Percentiles rank a stretch among this genome's conserved stretches.
phyloP scores from a whole-genome alignment of 2,888 invertebrate species.

The Drosophila nigricruria region DNA sequence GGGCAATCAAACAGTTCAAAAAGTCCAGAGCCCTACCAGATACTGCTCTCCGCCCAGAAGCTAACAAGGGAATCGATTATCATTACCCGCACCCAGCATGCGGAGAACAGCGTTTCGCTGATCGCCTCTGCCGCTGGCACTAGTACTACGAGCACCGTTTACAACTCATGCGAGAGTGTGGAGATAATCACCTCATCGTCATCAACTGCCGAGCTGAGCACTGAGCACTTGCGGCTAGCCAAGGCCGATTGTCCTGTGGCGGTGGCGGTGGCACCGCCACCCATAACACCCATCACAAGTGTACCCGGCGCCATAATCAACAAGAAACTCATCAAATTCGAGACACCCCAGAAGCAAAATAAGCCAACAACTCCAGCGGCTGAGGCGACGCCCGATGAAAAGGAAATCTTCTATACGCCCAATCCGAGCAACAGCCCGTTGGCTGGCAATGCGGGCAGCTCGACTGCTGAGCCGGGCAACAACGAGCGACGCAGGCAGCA shows the following conservation, averaged over 20 bases:
- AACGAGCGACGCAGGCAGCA: slow-evolving; percentile 37
- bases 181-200: slow-evolving; percentile 81
- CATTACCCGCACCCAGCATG: slow-evolving; percentile 67
- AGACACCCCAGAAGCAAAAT: slow-evolving; percentile 74
- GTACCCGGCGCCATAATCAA: slow-evolving; percentile 73
- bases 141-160: slow-evolving; percentile 72
- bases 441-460: neutral
- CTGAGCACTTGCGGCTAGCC: slow-evolving; percentile 37
- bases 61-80: slow-evolving; percentile 82
- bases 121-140: slow-evolving; percentile 23
- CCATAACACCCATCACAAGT: slow-evolving; percentile 79
- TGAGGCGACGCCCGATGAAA: slow-evolving; percentile 33
- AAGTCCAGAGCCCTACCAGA: slow-evolving; percentile 44
- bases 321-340: slow-evolving; percentile 83
- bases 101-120: slow-evolving; percentile 27
- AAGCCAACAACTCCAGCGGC: slow-evolving; percentile 16
- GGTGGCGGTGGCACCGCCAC: slow-evolving; percentile 22
- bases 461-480: neutral
- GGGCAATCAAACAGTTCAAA: neutral
- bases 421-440: slow-evolving; percentile 39
- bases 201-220: slow-evolving; percentile 70
- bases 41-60: slow-evolving; percentile 81
- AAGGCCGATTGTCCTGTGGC: neutral
- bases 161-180: slow-evolving; percentile 83
- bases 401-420: slow-evolving; percentile 72